Evolutionary conservation across 2,888 invertebrate species (phyloP), one percentile per base, ranked within the genome.

Genomic region (Cryptus armator): DNA sequence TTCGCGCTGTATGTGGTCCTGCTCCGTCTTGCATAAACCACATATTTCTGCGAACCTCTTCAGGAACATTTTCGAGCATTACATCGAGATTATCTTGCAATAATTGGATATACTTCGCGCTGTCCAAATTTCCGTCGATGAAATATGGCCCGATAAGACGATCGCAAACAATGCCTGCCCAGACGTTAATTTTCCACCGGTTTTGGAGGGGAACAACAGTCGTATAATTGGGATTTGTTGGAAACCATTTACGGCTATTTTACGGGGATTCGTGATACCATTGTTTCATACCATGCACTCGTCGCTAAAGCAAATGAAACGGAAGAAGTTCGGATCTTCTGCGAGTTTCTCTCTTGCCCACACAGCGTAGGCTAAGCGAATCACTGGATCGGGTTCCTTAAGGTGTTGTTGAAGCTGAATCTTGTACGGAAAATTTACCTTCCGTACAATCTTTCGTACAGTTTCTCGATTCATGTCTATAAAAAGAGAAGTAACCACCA

Each of bases 11-110:
- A 7, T 71, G 70, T 0, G 53, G 32, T 14, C 16, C 12, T 3
- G 70, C 70, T 3, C 51, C 68, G 24, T 68, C 46, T 12, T 68
- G 68, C 14, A 43, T 37, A 14, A 19, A 68, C 46, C 46, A 68
- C 53, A 71, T 56, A 2, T 5, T 0, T 10, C 16, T 6, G 10
- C 53, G 37, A 10, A 53, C n/a, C 16, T 2, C 16, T 0, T 16
- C 9, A 0, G 70, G 70, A 16, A 71, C 29, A 12, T 71, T 7
- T 4, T 14, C 53, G 4, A 71, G 16, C 29, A 71, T n/a, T 10
- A 9, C 9, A 3, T 46, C 46, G 5, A 71, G 37, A 37, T 71
- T 4, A 0, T 71, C 16, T 0, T 71, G 2, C 4, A 71, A 9
- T 1, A 51, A 24, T 14, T 14, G 4, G 0, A 14, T 7, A 7